phyloP scores from a whole-genome alignment of 2,113 vertebrate species.

The Notarius quadriscutis region DNA sequence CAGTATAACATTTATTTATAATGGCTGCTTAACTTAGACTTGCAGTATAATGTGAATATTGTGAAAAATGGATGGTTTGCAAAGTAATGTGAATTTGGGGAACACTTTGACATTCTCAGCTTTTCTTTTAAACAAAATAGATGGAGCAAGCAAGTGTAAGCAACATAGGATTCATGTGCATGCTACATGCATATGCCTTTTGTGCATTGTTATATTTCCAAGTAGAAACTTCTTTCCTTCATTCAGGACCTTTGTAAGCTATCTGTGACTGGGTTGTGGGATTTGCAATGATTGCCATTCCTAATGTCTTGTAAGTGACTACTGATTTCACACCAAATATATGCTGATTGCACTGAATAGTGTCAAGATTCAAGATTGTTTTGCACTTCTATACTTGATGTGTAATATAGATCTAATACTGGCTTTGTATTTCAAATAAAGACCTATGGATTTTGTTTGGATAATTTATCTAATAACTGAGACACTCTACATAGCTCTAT shows the following conservation, averaged over 20 bases:
- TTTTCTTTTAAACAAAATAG: conserved; percentile 3
- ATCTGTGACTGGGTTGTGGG: background rate
- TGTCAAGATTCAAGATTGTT: background rate
- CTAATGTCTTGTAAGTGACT: background rate
- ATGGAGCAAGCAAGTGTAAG: background rate
- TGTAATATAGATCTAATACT: background rate
- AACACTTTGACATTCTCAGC: background rate
- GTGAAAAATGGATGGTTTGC: background rate
- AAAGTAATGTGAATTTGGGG: background rate
- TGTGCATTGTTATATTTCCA: background rate
- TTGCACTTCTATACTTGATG: background rate
- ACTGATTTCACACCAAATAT: background rate
- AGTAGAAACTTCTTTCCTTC: background rate
- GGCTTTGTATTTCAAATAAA: conserved; percentile 8
- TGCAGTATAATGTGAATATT: background rate
- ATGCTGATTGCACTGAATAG: background rate
- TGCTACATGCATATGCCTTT: background rate
- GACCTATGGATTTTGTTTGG: background rate
- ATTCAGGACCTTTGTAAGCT: background rate
- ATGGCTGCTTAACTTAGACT: background rate
- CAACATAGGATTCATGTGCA: background rate
- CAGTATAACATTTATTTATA: background rate
- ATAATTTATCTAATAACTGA: background rate
- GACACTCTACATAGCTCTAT: background rate
- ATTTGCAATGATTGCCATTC: background rate